Evolutionary conservation across 2,888 invertebrate species (phyloP), one percentile per base, ranked within the genome.

Genomic region (Cheilosia scutellata): DNA sequence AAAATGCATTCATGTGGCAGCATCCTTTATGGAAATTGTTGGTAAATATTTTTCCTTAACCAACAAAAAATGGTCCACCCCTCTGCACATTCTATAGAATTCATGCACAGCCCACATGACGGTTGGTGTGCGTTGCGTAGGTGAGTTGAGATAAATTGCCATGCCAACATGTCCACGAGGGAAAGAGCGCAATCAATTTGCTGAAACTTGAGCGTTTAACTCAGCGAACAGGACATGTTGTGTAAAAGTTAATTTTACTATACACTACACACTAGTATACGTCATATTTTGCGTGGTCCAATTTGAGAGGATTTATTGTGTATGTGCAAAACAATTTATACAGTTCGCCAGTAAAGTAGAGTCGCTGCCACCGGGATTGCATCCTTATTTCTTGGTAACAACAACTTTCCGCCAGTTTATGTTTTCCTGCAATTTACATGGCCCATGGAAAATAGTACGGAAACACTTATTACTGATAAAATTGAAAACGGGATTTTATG

Each of bases 151-250:
- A 51, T 51, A 27, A 51, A 51, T 51, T 55, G 47, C 51, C n/a
- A 20, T 75, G 66, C 80, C 66, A 66, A 60, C 60, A 51, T 66
- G 51, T 53, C 33, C 42, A 6, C 2, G 9, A 51, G 71, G 55
- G 42, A 37, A 57, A 29, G 33, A 74, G n/a, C 9, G 42, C 66
- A 60, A 74, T 79, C 74, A 66, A 79, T 79, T 79, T 60, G 25
- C 11, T 65, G 51, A 42, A 79, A 72, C 20, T 20, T 49, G 57
- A 70, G 11, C 57, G 9, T 53, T 74, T 74, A 53, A 16, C 11
- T 9, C 29, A n/a, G 20, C n/a, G 29, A 49, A 49, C 16, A 16
- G 20, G 49, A 16, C 13, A 44, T 13, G 16, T 5, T 44, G 13
- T 3, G 49, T 20, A 49, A 49, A 49, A 49, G 49, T 6, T 11